These are phyloP conservation scores for Xenus cinereus DNA, from an alignment of 2,113 vertebrate genomes.

Conservation along the genomic window DNA sequence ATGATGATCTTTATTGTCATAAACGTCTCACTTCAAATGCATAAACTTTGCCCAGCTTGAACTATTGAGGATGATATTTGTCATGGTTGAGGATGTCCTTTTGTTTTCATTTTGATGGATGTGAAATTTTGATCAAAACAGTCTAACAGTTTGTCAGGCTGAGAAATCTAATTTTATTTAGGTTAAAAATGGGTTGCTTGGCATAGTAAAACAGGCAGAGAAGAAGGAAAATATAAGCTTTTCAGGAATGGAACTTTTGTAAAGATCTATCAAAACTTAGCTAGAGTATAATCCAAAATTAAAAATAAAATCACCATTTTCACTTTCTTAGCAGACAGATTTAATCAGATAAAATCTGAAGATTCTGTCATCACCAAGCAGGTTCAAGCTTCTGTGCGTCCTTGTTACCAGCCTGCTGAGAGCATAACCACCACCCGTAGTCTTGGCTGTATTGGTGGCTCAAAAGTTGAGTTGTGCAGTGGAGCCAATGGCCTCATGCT, in stretches of 20 bases:
- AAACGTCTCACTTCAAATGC: background rate
- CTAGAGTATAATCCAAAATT: background rate
- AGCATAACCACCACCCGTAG: background rate
- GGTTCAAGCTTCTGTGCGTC: background rate
- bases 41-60: background rate
- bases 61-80: background rate
- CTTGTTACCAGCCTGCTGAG: background rate
- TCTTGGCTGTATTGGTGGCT: background rate
- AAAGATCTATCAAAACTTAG: background rate
- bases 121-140: background rate
- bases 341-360: background rate
- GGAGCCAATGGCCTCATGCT: background rate
- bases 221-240: background rate
- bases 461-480: background rate
- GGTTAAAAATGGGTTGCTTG: background rate
- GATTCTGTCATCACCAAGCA: background rate
- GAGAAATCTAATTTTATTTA: background rate
- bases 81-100: background rate
- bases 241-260: background rate
- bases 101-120: background rate
- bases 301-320: background rate
- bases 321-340: background rate
- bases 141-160: background rate
- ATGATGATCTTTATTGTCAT: background rate
- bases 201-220: background rate